Base-by-base conservation (phyloP, 1,140 invertebrate species). In the Colletes latitarsis region DNA sequence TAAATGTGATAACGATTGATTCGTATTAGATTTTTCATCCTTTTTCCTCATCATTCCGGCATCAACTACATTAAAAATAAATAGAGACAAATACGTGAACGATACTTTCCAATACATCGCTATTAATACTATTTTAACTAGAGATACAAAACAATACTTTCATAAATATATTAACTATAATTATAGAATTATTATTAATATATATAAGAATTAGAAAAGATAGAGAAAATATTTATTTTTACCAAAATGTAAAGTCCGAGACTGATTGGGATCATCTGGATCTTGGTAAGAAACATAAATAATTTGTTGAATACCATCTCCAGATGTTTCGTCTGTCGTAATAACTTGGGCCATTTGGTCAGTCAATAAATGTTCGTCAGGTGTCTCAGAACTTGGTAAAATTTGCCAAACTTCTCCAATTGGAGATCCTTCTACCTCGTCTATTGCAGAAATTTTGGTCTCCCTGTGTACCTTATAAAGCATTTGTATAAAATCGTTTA, bases 281-380 rank as follows among this genome's bases (percentile, higher is more conserved):
- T 94, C 93, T 76, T 93, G 91, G 81, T 94, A 94, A n/a, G 93
- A 92, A 15, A 94, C 92, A 69, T 94, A 94, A 72, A 94, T 93
- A 43, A 94, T 92, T 68, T 94, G 93, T 57, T 92, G 89, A 6
- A 91, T 87, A 4, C 85, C 90, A 78, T 93, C 90, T 60, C 86
- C 88, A 6, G 88, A 88, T 9, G 85, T 58, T 62, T 90, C 89
- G 41, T 93, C 90, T 12, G 87, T 72, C 5, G 85, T 72, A 14
- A 92, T 89, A 14, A 88, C 82, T 78, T 89, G 86, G 15, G 84
- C 70, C 58, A 90, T 82, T 81, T 86, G 84, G 67, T 88, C 82
- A 21, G 69, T 83, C 0, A 91, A 70, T 3, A 84, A 79, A 71
- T 89, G 88, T 55, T 86, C 85, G n/a, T 90, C 89, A 67, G 71